Evolutionary conservation across 2,113 vertebrate species (phyloP).

Genomic region (Clarias gariepinus): DNA sequence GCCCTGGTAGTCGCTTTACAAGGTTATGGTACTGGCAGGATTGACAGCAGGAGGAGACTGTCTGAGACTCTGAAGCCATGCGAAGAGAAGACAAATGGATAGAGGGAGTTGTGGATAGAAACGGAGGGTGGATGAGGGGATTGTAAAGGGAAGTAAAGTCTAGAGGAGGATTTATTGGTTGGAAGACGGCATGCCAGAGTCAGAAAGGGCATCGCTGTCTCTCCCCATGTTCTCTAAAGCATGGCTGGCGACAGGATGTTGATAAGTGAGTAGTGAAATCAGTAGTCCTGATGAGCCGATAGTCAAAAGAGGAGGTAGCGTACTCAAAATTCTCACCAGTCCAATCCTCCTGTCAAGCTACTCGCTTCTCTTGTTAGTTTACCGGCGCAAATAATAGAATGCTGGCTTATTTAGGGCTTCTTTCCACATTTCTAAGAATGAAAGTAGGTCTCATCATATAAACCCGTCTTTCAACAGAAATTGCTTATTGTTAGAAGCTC

Average conservation of each 20-base stretch:
- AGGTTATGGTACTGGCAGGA: slow-evolving; percentile 13
- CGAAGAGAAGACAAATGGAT: slow-evolving; percentile 39
- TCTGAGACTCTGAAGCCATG: slow-evolving; percentile 37
- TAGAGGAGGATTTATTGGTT: slow-evolving; percentile 40
- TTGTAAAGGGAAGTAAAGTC: slow-evolving; percentile 26
- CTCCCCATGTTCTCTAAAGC: neutral
- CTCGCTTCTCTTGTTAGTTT: neutral
- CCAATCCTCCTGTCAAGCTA: neutral
- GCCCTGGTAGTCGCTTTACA: slow-evolving; percentile 55
- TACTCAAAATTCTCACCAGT: neutral
- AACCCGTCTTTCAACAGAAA: neutral
- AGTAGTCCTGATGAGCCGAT: slow-evolving; percentile 18
- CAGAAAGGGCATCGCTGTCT: slow-evolving; percentile 28
- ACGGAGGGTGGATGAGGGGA: neutral
- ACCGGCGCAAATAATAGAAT: neutral
- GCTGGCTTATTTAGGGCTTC: neutral
- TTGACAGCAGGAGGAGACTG: slow-evolving; percentile 20
- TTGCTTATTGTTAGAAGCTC: neutral
- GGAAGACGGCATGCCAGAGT: neutral
- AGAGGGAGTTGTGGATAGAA: slow-evolving; percentile 54
- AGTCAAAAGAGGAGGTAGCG: slow-evolving; percentile 16
- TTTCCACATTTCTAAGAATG: neutral
- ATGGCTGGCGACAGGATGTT: slow-evolving; percentile 29
- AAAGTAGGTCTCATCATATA: neutral
- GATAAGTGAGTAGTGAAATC: slow-evolving; percentile 27